Base-by-base conservation (phyloP, 2,113 vertebrate species). In the Riparia riparia region DNA sequence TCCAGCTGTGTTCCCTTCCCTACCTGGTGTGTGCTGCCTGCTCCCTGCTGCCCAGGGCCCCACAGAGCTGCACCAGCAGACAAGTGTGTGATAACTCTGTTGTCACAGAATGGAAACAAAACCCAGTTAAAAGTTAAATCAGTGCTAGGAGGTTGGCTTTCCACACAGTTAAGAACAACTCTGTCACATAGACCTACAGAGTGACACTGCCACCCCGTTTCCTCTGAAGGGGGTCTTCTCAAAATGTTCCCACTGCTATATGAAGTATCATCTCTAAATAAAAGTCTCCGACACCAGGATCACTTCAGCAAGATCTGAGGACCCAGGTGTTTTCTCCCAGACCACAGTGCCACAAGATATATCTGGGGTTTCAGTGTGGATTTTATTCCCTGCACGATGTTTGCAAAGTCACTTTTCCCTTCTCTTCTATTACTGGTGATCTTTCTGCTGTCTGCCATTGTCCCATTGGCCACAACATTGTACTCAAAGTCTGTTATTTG, bases 51-150 rank as follows among this genome's bases (percentile, higher is more conserved):
- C 69, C 54, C 37, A 22, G 32, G 28, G 32, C 29, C 45, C 34
- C 1, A 9, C 58, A 31, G 41, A 45, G 58, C 28, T 50, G 42
- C 70, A 25, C 1, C 1, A 14, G 66, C 66, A 80, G 66, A 4
- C 14, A 15, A 28, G 16, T 0, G 0, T 18, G 20, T 42, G 24
- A 17, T 39, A 31, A 8, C 54, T 64, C 53, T 63, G 34, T n/a
- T 47, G 34, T 2, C 31, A 3, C 7, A 81, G 28, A 1, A 41
- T 0, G 5, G 51, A 54, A 81, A 37, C 12, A 65, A 81, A 76
- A 41, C 4, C 11, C 45, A 24, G 39, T 13, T 11, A 44, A 34
- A 71, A 51, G 41, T 29, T 26, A 44, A 50, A 44, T 41, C 4
- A 7, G 6, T 4, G 47, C 1, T 4, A 44, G 18, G 4, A 6